These are phyloP conservation scores for Xestobium rufovillosum DNA, from an alignment of 2,888 invertebrate genomes.

Conservation along the genomic window DNA sequence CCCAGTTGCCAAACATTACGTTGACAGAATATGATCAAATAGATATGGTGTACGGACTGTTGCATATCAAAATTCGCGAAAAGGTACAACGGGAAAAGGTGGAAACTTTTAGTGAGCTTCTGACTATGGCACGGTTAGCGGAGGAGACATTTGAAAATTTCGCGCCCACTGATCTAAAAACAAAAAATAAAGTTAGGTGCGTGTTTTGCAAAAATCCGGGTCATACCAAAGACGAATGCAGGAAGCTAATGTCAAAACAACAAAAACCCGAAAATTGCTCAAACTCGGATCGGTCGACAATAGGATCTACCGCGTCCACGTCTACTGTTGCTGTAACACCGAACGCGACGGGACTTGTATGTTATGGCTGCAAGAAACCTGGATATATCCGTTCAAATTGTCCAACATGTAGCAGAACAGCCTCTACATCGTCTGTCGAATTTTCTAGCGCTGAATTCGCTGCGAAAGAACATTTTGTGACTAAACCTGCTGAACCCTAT, in stretches of 20 bases:
- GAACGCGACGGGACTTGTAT: not conserved
- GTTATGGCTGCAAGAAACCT: slow-evolving; percentile 3
- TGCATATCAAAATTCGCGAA: not conserved
- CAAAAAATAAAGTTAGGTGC: not conserved
- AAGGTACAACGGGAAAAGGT: not conserved
- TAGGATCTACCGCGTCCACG: not conserved
- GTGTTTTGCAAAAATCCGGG: not conserved
- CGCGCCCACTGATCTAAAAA: not conserved
- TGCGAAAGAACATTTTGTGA: not conserved
- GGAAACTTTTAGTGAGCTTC: not conserved
- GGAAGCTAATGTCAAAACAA: not conserved
- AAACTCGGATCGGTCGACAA: not conserved
- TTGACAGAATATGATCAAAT: not conserved
- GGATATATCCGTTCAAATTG: slow-evolving; percentile 2
- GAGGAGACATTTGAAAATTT: not conserved
- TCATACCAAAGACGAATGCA: not conserved
- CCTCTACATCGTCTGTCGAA: no score
- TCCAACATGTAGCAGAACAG: not conserved
- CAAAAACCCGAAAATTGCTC: no score
- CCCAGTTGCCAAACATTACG: not conserved
- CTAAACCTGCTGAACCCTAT: no score
- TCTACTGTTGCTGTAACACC: not conserved
- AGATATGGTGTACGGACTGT: slow-evolving; percentile 4
- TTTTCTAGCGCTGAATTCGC: no score
- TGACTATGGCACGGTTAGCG: not conserved